Base-by-base conservation (phyloP, 2,888 invertebrate species). In the Conops quadrifasciatus region DNA sequence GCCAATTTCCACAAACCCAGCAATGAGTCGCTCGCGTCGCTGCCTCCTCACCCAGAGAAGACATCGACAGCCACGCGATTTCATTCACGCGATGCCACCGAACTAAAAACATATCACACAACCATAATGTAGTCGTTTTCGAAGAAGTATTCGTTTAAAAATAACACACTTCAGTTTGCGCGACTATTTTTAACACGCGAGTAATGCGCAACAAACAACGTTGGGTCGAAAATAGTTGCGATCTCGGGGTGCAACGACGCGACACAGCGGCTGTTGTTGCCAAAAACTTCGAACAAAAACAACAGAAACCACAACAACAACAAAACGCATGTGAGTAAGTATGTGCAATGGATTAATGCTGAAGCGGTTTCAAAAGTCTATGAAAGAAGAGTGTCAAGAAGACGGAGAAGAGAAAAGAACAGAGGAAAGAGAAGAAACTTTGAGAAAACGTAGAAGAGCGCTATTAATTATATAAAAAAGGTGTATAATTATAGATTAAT, bases 101-200 rank as follows among this genome's bases (percentile, higher is more conserved):
- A 30, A 49, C 65, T 56, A 36, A 28, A 24, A 58, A 58, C 43
- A 67, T 58, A 24, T 59, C 70, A 43, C 67, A 68, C 66, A 73
- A 76, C 80, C 79, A 77, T 80, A 80, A 78, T 80, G 75, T 80
- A 80, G 80, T 76, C 75, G 80, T 70, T 80, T 80, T 79, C 80
- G 76, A 71, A 49, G 71, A 67, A 72, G 60, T 64, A 59, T 69
- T 72, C 70, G 58, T 36, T 30, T 63, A 66, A 49, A 68, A 59
- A 65, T 72, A 66, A 36, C 36, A 36, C 9, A 36, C 26, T 58
- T 58, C 16, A 28, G 28, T 28, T 21, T 24, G 28, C 2, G 58
- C 2, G 15, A 3, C 19, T 62, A 43, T 62, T 45, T 45, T 45
- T 62, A 43, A 43, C 24, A 19, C 16, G 45, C 62, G 36, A 36